A percentile compares a stretch with the other conserved stretches of the same genome.
phyloP scores from a whole-genome alignment of 2,113 vertebrate genomes.

The Lontra canadensis region DNA sequence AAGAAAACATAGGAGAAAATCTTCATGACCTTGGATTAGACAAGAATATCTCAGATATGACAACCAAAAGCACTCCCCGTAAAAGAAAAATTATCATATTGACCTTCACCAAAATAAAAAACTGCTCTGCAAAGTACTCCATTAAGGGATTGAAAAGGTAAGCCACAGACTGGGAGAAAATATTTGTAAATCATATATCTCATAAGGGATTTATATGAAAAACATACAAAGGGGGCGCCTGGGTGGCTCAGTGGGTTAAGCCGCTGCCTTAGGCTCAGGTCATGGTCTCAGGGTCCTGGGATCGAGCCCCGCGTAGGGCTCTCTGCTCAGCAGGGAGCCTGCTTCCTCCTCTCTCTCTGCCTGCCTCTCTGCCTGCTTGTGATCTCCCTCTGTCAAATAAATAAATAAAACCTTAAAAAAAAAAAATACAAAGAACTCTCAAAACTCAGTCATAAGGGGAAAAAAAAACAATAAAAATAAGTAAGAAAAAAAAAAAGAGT shows the following conservation, averaged over 20 bases:
- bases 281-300: too few species aligned
- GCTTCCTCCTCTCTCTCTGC: too few species aligned
- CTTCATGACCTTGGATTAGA: background rate
- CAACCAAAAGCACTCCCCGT: background rate
- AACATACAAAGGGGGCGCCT: background rate
- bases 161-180: background rate
- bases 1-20: background rate
- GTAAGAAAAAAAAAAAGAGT: background rate
- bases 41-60: background rate
- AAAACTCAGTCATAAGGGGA: background rate
- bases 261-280: too few species aligned
- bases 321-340: too few species aligned
- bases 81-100: background rate
- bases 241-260: too few species aligned
- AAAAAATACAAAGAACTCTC: background rate
- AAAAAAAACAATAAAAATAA: constrained; percentile 18
- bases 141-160: background rate
- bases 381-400: too few species aligned
- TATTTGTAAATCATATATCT: background rate
- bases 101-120: background rate
- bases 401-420: too few species aligned
- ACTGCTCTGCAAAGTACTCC: background rate
- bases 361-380: too few species aligned
- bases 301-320: too few species aligned
- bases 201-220: background rate